Base-by-base conservation (phyloP, 2,113 vertebrate genomes). In the Psittacara wagleri region DNA sequence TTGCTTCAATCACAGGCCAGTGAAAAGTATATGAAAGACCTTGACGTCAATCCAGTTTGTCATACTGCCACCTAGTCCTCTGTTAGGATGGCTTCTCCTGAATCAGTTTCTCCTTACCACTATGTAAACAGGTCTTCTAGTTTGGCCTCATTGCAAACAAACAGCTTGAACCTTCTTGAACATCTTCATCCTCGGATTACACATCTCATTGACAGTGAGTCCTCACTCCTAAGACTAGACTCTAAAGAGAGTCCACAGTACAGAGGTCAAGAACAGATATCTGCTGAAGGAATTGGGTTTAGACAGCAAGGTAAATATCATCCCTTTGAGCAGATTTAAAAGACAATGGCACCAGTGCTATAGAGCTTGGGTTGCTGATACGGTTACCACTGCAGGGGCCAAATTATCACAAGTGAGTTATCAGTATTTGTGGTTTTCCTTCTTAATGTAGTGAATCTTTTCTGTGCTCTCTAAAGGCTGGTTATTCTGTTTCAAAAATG, bases 271-370 rank as follows among this genome's bases (percentile, higher is more conserved):
- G 46, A 43, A 11, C 13, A n/a, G 48, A 23, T 13, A 49, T 54
- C 54, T 90, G 44, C 63, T 39, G 88, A 22, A 70, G 79, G 46
- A 61, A 22, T 9, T 20, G 10, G 33, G 12, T 78, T 54, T 43
- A 14, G 85, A 19, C 82, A 86, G 82, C 51, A n/a, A 59, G 14
- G 31, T 43, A 49, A 80, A 62, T 18, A 20, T 9, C 3, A 15
- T 29, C 8, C 62, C 59, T 37, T 28, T 25, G 70, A 66, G 67
- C 39, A 52, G 48, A 27, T 8, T 79, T 70, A 14, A 43, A 18
- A 39, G n/a, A 70, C 23, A 72, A 27, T 3, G 2, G 2, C n/a
- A 15, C 4, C 3, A 3, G 49, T 6, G 11, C 70, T 11, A 3
- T 27, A 37, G 7, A 43, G 28, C 35, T 8, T 25, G 19, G 22